Base-by-base conservation (phyloP, 2,888 invertebrate genomes). In the Kryphioiulus occultus region DNA sequence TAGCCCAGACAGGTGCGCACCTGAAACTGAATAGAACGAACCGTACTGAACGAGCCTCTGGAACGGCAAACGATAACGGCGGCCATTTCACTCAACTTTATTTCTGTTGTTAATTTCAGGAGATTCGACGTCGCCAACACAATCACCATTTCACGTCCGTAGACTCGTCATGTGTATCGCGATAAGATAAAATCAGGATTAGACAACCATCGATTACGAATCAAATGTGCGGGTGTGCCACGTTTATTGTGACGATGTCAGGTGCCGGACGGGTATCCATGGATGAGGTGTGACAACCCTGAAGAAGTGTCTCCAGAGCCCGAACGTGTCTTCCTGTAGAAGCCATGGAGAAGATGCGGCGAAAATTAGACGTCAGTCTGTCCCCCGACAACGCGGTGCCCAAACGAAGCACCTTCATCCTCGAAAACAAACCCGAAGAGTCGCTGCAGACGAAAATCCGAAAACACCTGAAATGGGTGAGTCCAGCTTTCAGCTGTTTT, bases 101-200 rank as follows among this genome's bases (percentile, higher is more conserved):
- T 10, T 44, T 78, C 22, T 78, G 30, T 78, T 7, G 78, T 78
- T 78, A 1, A 15, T 22, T 78, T 44, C 78, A 78, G 78, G 59
- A 22, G 44, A 26, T 78, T 78, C 30, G 22, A 12, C 26, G 30
- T 30, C 26, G 26, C 26, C 15, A 4, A 30, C 30, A 30, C 78
- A 26, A 68, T 22, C 22, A 12, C 68, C 17, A 15, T 10, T 12
- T 68, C 68, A 22, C 78, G 12, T 30, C 15, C 78, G 15, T 78
- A 78, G 26, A 15, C 78, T 30, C 26, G 15, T 9, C 9, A 78
- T 30, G 78, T 78, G 78, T 7, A 30, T 78, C 30, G 26, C 26
- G 78, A 78, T 78, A 78, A 78, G 78, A 78, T 78, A 53, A 78
- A 78, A 78, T 78, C 78, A 30, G 78, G 78, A 78, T 78, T 78